Base-by-base conservation (phyloP, 2,113 vertebrate genomes). In the Corythornis vintsioides region DNA sequence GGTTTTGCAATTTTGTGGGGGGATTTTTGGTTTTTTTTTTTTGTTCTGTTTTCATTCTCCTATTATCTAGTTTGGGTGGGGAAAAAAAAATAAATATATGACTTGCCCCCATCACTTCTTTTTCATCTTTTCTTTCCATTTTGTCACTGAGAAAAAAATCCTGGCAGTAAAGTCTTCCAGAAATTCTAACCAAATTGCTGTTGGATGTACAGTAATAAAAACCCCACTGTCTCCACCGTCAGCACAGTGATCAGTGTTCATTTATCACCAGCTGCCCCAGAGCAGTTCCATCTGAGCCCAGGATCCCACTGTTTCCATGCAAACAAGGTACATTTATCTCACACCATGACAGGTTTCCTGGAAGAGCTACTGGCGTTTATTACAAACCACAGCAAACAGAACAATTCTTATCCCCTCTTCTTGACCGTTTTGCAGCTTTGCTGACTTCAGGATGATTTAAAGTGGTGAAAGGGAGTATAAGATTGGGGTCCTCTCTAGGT, bases 291-390 rank as follows among this genome's bases (percentile, higher is more conserved):
- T 31, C 67, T 35, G 38, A 92, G 79, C 81, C 29, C 83, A 21
- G 88, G 60, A 74, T 87, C 91, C 92, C 74, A 24, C 42, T 35
- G 92, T 33, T 92, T 22, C 90, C 63, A 14, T 64, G 71, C 80
- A 87, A 90, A 92, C 59, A 47, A 87, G 89, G 92, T 63, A 33
- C 75, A 91, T 90, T 40, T 91, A 91, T 89, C 94, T 83, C 92
- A 14, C 89, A 52, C 43, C 78, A 29, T 0, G 57, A 78, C 93
- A 93, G 70, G 53, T 57, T 83, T 83, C 88, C 88, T 78, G 69
- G 57, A 73, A 86, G 65, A 88, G 76, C 48, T 43, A 42, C 85
- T n/a, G 71, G 66, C 1, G 2, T 35, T 87, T 79, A 31, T 70
- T 48, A 52, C 81, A 71, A 64, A 64, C 83, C 90, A 53, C 59